Evolutionary conservation across 2,888 invertebrate species (phyloP), one percentile per base, ranked within the genome.

Genomic region (Idaea dimidiata): DNA sequence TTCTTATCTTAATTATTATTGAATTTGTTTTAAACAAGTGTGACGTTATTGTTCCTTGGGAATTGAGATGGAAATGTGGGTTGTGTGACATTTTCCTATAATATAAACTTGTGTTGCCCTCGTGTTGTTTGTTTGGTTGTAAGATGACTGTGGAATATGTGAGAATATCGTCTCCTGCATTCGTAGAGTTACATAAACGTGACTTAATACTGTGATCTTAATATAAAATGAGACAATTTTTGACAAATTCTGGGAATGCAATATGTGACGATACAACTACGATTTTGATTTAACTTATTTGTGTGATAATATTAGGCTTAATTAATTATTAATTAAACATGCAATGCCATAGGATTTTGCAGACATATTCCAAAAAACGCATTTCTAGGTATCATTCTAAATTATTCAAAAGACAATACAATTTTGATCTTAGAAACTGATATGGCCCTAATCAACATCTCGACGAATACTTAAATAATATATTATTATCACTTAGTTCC

Each of bases 171-270:
- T 89, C 87, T 66, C 83, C 83, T 84, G 74, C 83, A 86, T 89
- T 91, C 84, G 79, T 88, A 84, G 88, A 87, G 84, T 89, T 86
- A 84, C 84, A 83, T 83, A 81, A 87, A 83, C 77, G 91, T 92
- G 90, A 92, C 91, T 91, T 91, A 90, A 88, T 87, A 88, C 92
- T 92, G 92, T 92, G 92, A 92, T 92, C 90, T 89, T 92, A 92
- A 89, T 92, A 92, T 92, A 91, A 91, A 81, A 82, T 24, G 84
- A 88, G 83, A 83, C 83, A 89, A 86, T 87, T 90, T 88, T 89
- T 87, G 86, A 89, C 83, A 84, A 87, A 86, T 88, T 89, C 90
- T 90, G 81, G 86, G 88, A 83, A 86, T 84, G 84, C 68, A 74
- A 76, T 62, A 84, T 80, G 85, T 66, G 89, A 89, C 83, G 88